Base-by-base conservation (phyloP, 1,140 invertebrate genomes). In the Drosophila nigrodunni region DNA sequence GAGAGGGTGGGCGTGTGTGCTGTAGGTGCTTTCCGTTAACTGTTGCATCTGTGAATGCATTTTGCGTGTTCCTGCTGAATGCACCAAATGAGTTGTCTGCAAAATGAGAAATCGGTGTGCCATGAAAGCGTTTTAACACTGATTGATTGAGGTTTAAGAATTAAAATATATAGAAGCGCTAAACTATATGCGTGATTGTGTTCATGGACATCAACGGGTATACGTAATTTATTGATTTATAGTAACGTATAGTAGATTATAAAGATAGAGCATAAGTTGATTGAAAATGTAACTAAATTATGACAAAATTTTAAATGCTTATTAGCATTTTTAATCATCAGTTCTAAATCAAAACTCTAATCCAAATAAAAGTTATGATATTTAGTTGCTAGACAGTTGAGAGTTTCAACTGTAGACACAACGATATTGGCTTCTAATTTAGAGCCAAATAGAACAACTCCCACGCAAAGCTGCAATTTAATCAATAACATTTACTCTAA, bases 11-110 rank as follows among this genome's bases (percentile, higher is more conserved):
- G 18, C 13, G 18, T 54, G 54, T 58, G 57, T 13, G 39, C 41
- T 15, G 37, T 57, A 7, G 18, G 4, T 65, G 61, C 61, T 15
- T 46, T 59, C 41, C 34, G 30, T 34, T 59, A 68, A 73, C 71
- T 74, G 71, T 74, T 74, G 71, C 71, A 55, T 54, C 68, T 55
- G 34, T 39, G 70, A 73, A 73, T 73, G 70, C 70, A 67, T 73
- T 68, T 73, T 68, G 47, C 58, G 39, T 68, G 70, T 73, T 73
- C 39, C 47, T 43, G 52, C 59, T 49, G 54, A 68, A 18, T 60
- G 18, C 39, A 37, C 39, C 67, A 43, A 35, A 52, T 59, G 41
- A 18, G 62, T 66, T 66, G 69, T 58, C 50, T 47, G 70, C 2
- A 6, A 39, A 15, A 18, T 34, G 55, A 18, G 15, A 52, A 46